phyloP scores from a whole-genome alignment of 1,140 invertebrate species.

The Oncopodura yosiiana region DNA sequence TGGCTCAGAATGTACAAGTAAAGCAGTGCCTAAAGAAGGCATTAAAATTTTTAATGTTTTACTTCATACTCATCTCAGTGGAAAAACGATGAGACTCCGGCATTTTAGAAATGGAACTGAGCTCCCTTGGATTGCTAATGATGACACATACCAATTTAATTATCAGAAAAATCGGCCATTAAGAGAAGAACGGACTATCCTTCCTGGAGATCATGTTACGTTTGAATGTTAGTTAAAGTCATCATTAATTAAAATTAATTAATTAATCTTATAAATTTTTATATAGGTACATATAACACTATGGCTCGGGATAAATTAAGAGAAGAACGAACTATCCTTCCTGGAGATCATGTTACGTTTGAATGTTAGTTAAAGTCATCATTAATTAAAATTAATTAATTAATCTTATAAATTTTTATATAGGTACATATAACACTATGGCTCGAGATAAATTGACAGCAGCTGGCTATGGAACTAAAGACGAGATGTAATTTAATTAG shows the following conservation, averaged over 20 bases:
- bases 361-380: constrained; percentile 47
- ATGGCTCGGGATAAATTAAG: too few species aligned
- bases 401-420: too few species aligned
- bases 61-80: constrained; percentile 63
- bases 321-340: constrained; percentile 1
- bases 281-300: too few species aligned
- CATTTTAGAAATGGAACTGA: constrained; percentile 68
- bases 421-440: too few species aligned
- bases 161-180: constrained; percentile 68
- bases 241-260: not conserved
- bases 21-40: constrained; percentile 58
- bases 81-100: constrained; percentile 59
- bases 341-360: constrained; percentile 43
- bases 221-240: constrained; percentile 51
- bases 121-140: constrained; percentile 53
- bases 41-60: constrained; percentile 69
- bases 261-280: too few species aligned
- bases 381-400: not conserved
- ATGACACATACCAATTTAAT: constrained; percentile 63
- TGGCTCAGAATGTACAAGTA: constrained; percentile 54
- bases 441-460: too few species aligned
- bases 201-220: constrained; percentile 71
- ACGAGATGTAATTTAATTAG: too few species aligned
- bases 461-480: too few species aligned
- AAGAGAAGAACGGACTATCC: constrained; percentile 56